Conservation (phyloP, 2,888 invertebrate genomes). For the Gisinianus flammeolus region DNA sequence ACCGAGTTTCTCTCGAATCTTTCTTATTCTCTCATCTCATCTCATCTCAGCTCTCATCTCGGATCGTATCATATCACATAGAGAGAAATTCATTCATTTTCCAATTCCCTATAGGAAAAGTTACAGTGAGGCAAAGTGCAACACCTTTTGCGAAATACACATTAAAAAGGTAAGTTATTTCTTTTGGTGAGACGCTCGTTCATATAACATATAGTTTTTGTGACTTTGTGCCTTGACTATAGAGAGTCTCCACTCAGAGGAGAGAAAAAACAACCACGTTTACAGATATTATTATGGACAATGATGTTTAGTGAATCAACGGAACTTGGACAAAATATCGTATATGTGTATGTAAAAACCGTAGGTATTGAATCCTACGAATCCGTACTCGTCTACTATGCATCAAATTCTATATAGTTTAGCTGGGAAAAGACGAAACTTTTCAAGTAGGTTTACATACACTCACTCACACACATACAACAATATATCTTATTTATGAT, state of each 20-base stretch:
- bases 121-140: not conserved
- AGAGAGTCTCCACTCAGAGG: not conserved
- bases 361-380: not conserved
- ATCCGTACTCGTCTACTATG: not conserved
- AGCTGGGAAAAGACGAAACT: not conserved
- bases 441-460: not conserved
- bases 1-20: not conserved
- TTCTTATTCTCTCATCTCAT: not conserved
- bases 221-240: not conserved
- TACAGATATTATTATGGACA: not conserved
- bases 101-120: not conserved
- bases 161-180: too few relatives aligned
- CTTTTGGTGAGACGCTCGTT: too few relatives aligned
- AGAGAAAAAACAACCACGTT: not conserved
- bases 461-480: not conserved
- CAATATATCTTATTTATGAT: constrained; percentile 17
- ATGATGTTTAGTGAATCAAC: constrained; percentile 1
- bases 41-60: not conserved
- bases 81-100: not conserved
- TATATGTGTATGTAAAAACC: not conserved
- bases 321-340: not conserved
- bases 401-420: not conserved
- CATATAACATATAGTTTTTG: not conserved
- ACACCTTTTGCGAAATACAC: not conserved
- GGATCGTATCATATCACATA: not conserved